phyloP scores from a whole-genome alignment of 2,113 vertebrate genomes.

The Corapipo altera region DNA sequence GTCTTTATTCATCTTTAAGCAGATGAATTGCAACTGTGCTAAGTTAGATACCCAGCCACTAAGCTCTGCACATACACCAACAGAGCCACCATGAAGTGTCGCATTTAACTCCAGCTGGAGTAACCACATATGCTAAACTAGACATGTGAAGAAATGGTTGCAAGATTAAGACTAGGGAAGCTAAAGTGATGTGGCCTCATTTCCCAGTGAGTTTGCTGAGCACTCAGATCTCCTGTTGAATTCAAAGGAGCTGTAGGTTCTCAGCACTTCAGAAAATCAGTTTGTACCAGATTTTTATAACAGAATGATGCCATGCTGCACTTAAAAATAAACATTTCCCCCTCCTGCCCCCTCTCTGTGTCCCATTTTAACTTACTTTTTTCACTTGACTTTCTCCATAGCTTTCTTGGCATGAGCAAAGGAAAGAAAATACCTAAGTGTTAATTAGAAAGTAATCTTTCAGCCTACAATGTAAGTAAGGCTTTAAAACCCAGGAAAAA shows the following conservation, averaged over 20 bases:
- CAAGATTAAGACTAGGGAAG: neutral
- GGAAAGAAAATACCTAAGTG: neutral
- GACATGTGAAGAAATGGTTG: neutral
- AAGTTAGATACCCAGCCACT: neutral
- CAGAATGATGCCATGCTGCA: constrained; percentile 58
- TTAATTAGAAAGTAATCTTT: constrained; percentile 43
- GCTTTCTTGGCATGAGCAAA: neutral
- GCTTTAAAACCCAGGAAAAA: neutral
- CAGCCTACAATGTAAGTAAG: neutral
- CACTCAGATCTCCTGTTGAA: neutral
- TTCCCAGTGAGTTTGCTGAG: neutral
- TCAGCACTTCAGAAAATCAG: constrained; percentile 31
- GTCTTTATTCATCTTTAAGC: neutral
- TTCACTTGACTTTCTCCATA: neutral
- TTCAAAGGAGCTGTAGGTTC: constrained; percentile 42
- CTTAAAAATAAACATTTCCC: constrained; percentile 53
- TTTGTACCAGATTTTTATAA: constrained; percentile 47
- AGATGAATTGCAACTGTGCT: neutral
- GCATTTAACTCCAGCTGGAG: neutral
- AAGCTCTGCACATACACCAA: neutral
- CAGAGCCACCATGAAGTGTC: neutral
- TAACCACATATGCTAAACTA: neutral
- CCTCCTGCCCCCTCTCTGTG: neutral
- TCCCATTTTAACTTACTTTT: constrained; percentile 42
- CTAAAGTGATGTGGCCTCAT: neutral